Conservation (phyloP, 2,113 vertebrate genomes). For the Sterna hirundo region DNA sequence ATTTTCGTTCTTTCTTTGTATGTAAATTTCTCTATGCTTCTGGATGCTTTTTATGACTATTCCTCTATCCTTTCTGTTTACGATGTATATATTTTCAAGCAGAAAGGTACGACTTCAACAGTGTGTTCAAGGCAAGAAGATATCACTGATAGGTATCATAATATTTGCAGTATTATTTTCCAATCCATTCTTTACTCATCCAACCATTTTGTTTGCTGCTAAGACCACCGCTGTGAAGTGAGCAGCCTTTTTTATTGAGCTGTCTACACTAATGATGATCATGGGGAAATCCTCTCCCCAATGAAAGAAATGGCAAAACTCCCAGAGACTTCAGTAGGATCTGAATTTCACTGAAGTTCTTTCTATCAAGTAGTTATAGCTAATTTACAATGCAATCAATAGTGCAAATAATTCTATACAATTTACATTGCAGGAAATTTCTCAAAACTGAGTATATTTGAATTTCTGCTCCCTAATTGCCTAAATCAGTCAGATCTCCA, state of each 20-base stretch:
- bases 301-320: constrained; percentile 24
- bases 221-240: constrained; percentile 31
- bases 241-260: constrained; percentile 39
- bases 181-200: constrained; percentile 36
- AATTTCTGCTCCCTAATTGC: background rate
- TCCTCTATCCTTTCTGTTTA: background rate
- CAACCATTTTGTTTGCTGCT: constrained; percentile 39
- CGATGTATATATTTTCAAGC: background rate
- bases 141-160: constrained; percentile 6
- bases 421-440: constrained; percentile 6
- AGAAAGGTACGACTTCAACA: background rate
- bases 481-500: background rate
- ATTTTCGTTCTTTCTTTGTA: background rate
- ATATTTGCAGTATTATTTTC: constrained; percentile 48
- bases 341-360: background rate
- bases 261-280: constrained; percentile 51
- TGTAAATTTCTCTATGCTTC: background rate
- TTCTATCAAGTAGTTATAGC: background rate
- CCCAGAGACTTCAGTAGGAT: background rate
- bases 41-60: background rate
- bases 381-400: constrained; percentile 19
- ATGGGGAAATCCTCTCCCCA: background rate
- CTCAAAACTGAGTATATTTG: background rate
- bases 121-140: background rate
- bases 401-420: background rate